Evolutionary conservation across 2,797 vertebrate genomes (phyloP), one percentile per base, ranked within the genome.

Genomic region (Mormyrus hasselquistii): DNA sequence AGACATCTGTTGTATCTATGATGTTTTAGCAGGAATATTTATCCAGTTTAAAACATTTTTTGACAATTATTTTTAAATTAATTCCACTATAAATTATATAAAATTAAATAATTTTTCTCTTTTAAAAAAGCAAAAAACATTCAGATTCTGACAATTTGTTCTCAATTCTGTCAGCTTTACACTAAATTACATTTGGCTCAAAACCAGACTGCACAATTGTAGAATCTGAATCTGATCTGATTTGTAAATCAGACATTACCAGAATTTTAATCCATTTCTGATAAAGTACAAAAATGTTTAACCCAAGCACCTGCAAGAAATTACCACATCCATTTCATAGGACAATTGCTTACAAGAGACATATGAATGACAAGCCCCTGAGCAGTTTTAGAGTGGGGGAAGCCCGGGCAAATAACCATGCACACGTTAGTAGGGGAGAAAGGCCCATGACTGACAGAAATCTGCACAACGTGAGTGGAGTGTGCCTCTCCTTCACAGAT

Each of bases 121-220:
- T 41, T 76, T 19, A 82, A 82, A 19, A 82, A 82, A 19, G 19
- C 7, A 47, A 82, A 79, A 82, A 47, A 82, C 76, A 82, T 47
- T 47, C 41, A n/a, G 7, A 47, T 44, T 73, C 69, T 10, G 3
- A 85, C 22, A 49, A 85, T 49, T 85, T 85, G 47, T 29, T 50
- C 44, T 22, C 4, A 52, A 12, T 29, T 50, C 47, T 85, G 25
- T 85, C 49, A 25, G 22, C n/a, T 85, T 85, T 34, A 38, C 65
- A 50, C 53, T 55, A 57, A 87, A 87, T 86, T 87, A 12, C 73
- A 89, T 86, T 73, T 44, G 59, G 9, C 86, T 59, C 59, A 92
- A 3, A 93, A 89, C 90, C 91, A 91, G 90, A 50, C 91, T 92
- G 89, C 52, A 9, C 90, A 91, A 93, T 92, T 87, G 89, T 76